Percentiles rank a stretch among this genome's conserved stretches.
Conservation (phyloP, 1,140 invertebrate genomes). For the Cherax quadricarinatus region DNA sequence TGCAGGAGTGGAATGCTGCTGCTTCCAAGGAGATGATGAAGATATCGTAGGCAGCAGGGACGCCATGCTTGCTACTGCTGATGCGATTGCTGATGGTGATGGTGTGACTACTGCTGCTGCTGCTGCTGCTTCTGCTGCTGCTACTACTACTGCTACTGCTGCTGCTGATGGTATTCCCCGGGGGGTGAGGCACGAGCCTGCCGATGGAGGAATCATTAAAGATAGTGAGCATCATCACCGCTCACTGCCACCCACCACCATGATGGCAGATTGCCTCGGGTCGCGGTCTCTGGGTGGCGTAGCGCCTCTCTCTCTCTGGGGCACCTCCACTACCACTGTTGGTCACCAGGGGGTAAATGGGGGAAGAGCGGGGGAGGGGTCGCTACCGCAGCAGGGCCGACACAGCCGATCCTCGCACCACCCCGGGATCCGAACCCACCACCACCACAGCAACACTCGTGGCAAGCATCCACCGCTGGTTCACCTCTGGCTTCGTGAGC, state of each 20-base stretch:
- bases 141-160: neutral
- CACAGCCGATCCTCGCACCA: conserved; percentile 23
- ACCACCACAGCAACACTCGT: conserved; percentile 41
- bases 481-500: neutral
- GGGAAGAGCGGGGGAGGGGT: too few species aligned
- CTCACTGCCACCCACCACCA: conserved; percentile 35
- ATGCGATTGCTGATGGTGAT: neutral
- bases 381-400: neutral
- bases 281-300: conserved; percentile 1
- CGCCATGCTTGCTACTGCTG: conserved; percentile 20
- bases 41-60: neutral
- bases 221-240: conserved; percentile 30
- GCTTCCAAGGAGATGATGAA: neutral
- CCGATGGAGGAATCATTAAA: conserved; percentile 37
- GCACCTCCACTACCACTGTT: neutral
- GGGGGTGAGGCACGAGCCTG: conserved; percentile 35
- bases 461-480: conserved; percentile 38
- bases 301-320: conserved; percentile 17
- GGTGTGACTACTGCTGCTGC: neutral
- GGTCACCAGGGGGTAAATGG: too few species aligned
- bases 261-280: conserved; percentile 35
- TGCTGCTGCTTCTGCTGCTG: conserved; percentile 11
- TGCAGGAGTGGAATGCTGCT: neutral
- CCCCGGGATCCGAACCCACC: conserved; percentile 1
- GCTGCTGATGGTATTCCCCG: conserved; percentile 36